Percentiles rank a stretch among this genome's conserved stretches.
Evolutionary conservation across 1,140 invertebrate species (phyloP).

Genomic region (Hycleus cichorii): DNA sequence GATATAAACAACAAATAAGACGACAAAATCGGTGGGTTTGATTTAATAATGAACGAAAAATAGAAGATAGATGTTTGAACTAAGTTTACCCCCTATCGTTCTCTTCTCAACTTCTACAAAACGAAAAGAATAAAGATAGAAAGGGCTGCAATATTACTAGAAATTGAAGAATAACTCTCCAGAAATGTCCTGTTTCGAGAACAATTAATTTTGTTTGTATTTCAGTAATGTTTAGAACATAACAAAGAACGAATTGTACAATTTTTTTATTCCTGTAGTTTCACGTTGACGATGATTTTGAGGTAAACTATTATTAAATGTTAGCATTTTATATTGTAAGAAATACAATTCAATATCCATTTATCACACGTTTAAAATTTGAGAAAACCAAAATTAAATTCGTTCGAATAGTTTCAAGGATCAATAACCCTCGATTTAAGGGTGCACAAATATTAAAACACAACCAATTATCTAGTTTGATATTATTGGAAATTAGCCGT

Average conservation of each 20-base stretch:
- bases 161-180: too few relatives aligned
- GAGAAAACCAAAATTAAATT: neutral
- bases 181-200: too few relatives aligned
- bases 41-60: too few relatives aligned
- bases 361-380: constrained; percentile 25
- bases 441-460: constrained; percentile 9
- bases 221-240: constrained; percentile 55
- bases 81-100: neutral
- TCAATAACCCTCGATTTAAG: constrained; percentile 18
- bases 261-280: constrained; percentile 72
- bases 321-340: constrained; percentile 45
- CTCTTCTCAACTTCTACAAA: too few relatives aligned
- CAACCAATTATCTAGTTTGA: constrained; percentile 8
- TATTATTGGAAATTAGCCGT: constrained; percentile 23
- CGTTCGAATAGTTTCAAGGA: neutral
- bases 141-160: too few relatives aligned
- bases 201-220: too few relatives aligned
- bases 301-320: constrained; percentile 61
- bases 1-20: neutral
- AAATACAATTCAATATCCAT: constrained; percentile 39
- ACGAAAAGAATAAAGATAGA: too few relatives aligned
- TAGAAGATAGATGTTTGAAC: too few relatives aligned
- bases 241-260: constrained; percentile 78
- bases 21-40: too few relatives aligned
- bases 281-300: constrained; percentile 72